Base-by-base conservation (phyloP, 2,113 vertebrate species). In the Thunnus thynnus region DNA sequence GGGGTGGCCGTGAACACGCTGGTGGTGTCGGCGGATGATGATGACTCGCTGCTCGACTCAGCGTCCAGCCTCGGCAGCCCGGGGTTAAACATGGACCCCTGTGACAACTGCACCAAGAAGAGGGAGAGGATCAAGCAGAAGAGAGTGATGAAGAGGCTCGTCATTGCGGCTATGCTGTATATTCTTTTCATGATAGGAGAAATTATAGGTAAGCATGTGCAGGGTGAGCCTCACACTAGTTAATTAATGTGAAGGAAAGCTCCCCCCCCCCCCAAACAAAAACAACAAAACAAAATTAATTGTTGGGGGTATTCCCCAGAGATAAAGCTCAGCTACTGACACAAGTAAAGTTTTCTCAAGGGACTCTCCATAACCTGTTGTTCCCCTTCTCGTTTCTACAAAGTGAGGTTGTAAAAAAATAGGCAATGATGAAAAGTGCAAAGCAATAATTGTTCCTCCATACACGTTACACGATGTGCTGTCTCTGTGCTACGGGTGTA, bases 101-200 rank as follows among this genome's bases (percentile, higher is more conserved):
- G 98, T 67, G 93, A 96, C 67, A 86, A 17, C 86, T 99, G 98
- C 91, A 82, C 75, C 74, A 89, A 73, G 78, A 95, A 88, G 88
- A 91, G 93, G 36, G 98, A 99, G 83, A 71, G 30, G 5, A 78
- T 88, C 44, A 95, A 88, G 66, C 96, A 95, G 84, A 90, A 89
- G 72, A 93, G 57, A 62, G 97, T 96, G 88, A 97, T 97, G 93
- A 96, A 93, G 92, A 95, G 95, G 58, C 88, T 99, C 18, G 78
- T 86, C 41, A 64, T 96, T 0, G 98, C 98, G 0, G 97, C 97
- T 0, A 6, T 95, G n/a, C 96, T 99, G 0, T 99, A 99, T 82
- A 94, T 97, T 13, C 93, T 99, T 30, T 99, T 99, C 88, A 99
- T 99, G 97, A 91, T 95, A 0, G 98, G 96, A 9, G 98, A 99